A percentile compares a stretch with the other conserved stretches of the same genome.
phyloP scores from a whole-genome alignment of 2,888 invertebrate genomes.

The Pteria penguin region DNA sequence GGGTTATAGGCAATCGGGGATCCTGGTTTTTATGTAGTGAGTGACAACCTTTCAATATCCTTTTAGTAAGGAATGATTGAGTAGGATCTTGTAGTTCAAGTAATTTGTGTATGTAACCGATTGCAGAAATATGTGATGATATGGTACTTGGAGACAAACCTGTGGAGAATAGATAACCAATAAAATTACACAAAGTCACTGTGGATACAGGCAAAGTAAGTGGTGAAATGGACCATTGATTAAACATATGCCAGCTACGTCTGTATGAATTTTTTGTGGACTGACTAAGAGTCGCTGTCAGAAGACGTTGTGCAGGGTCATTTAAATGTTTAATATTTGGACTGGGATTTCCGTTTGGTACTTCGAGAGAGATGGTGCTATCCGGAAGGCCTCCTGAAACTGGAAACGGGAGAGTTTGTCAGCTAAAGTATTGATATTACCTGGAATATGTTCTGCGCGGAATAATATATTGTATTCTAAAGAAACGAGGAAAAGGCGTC shows the following conservation, averaged over 20 bases:
- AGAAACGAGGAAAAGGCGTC: constrained; percentile 1
- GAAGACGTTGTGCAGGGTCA: neutral
- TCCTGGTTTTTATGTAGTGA: too few species aligned
- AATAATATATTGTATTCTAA: constrained; percentile 7
- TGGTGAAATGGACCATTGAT: neutral
- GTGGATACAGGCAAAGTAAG: too few species aligned
- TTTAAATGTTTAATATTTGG: neutral
- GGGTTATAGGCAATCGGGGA: too few species aligned
- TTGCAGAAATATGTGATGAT: too few species aligned
- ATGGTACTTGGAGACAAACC: too few species aligned
- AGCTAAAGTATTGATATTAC: constrained; percentile 21
- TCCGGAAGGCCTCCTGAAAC: constrained; percentile 32
- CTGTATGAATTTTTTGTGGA: neutral
- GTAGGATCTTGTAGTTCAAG: too few species aligned
- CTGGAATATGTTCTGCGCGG: constrained; percentile 10
- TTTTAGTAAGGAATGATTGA: too few species aligned
- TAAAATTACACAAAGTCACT: too few species aligned
- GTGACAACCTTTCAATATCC: too few species aligned
- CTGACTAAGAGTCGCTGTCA: neutral
- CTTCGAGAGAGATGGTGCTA: constrained; percentile 26
- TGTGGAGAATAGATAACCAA: too few species aligned
- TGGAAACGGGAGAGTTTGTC: constrained; percentile 35
- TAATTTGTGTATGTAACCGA: too few species aligned
- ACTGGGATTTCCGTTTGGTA: neutral
- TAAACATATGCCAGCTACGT: neutral